Evolutionary conservation across 2,888 invertebrate species (phyloP).

Genomic region (Smittia sp.): DNA sequence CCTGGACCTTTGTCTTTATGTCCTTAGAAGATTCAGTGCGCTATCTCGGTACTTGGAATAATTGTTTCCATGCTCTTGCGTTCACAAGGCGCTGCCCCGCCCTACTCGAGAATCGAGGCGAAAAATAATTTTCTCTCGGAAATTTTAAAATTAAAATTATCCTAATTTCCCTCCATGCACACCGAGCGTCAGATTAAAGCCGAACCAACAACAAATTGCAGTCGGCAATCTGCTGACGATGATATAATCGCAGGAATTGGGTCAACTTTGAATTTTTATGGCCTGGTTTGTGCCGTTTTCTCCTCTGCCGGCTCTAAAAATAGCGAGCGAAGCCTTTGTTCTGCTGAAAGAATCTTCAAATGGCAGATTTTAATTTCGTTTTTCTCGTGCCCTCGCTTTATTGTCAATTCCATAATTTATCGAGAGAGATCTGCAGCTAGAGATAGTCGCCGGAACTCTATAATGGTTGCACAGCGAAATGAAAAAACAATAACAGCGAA

Average conservation of each 20-base stretch:
- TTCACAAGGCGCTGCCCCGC: too few relatives aligned
- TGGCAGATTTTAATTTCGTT: neutral
- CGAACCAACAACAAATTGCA: neutral
- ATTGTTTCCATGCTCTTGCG: too few relatives aligned
- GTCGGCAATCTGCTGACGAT: neutral
- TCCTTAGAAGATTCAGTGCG: too few relatives aligned
- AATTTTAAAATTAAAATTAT: conserved; percentile 13
- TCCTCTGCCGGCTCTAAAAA: neutral
- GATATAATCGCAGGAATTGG: conserved; percentile 20
- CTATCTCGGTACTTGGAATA: too few relatives aligned
- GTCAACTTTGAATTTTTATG: conserved; percentile 16
- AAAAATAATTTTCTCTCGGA: too few relatives aligned
- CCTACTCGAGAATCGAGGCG: too few relatives aligned
- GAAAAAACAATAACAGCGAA: conserved; percentile 16
- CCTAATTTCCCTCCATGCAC: conserved; percentile 12
- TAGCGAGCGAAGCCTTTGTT: conserved; percentile 9
- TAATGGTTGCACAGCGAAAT: conserved; percentile 3
- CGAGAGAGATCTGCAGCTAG: neutral
- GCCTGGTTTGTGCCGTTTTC: conserved; percentile 2
- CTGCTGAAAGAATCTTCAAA: neutral
- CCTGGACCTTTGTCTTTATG: too few relatives aligned
- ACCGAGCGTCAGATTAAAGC: conserved; percentile 4
- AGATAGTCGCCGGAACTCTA: conserved; percentile 17
- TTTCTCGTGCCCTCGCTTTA: neutral
- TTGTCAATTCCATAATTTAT: conserved; percentile 21